Evolutionary conservation across 2,113 vertebrate genomes (phyloP), one percentile per base, ranked within the genome.

Genomic region (Corythoichthys haematopterus): DNA sequence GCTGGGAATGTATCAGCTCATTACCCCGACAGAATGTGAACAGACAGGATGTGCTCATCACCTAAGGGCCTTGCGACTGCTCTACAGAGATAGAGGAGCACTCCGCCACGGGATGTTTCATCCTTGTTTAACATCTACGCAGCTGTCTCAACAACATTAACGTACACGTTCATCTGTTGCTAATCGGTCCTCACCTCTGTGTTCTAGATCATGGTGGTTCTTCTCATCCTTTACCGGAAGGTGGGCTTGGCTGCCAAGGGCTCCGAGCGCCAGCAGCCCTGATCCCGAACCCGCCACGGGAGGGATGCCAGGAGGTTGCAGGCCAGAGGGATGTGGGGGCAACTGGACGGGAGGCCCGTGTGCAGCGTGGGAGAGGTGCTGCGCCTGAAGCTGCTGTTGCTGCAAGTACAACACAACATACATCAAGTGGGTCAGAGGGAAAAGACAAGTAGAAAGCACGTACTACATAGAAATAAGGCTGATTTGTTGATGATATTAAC

Each of bases 301-400:
- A 2, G 96, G 93, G 48, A 98, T 90, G 35, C 95, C 95, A 2
- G 96, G 94, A 0, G 96, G 95, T 82, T 95, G 96, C 33, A 98
- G 93, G 60, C 94, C 95, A 0, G 96, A 96, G 0, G 95, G 95
- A 72, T 97, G 96, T 1, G 95, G 95, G 0, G 96, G 95, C 82
- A 98, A 81, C 90, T 95, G 95, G 28, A 96, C 92, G 0, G 96
- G 94, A 58, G 95, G 95, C 1, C 96, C 95, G 0, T 98, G 96
- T 6, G 94, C 93, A 3, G 95, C 94, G 3, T 98, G 96, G 16
- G 95, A 97, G 61, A 98, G 96, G 84, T 98, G 96, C 88, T 98
- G 96, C 0, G 95, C 95, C 90, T 98, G 96, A 83, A 98, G 94
- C 85, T 98, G 96, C 91, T 98, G 96, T 90, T 98, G 96, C 96